Conservation (phyloP, 2,888 invertebrate species). For the Macrosiphum euphorbiae region DNA sequence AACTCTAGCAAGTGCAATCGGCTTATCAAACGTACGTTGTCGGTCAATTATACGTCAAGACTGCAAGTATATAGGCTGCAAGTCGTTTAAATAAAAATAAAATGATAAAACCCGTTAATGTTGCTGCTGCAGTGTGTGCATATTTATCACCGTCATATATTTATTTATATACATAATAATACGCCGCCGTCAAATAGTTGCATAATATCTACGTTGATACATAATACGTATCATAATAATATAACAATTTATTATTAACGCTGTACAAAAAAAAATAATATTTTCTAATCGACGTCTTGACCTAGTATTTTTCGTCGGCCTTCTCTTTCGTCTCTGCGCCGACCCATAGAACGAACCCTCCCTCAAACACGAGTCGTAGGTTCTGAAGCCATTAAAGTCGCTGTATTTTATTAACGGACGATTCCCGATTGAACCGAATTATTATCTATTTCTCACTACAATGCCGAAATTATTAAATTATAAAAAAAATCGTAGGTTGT, state of each 20-base stretch:
- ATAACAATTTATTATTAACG: neutral
- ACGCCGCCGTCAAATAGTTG: neutral
- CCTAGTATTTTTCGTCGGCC: constrained; percentile 5
- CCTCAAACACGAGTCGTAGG: neutral
- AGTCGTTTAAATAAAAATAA: neutral
- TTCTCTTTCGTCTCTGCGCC: neutral
- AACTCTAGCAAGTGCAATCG: neutral
- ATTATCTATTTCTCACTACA: neutral
- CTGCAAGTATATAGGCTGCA: neutral
- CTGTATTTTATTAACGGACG: neutral
- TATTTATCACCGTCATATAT: neutral
- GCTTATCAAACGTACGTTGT: neutral
- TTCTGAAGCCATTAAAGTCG: neutral
- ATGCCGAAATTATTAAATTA: neutral
- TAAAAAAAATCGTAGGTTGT: neutral
- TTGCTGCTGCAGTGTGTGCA: neutral
- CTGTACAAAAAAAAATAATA: neutral
- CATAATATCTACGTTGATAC: neutral
- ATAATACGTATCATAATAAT: constrained; percentile 10
- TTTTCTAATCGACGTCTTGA: constrained; percentile 35
- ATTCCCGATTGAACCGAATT: neutral
- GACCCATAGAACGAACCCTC: neutral
- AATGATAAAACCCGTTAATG: neutral
- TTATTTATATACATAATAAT: neutral
- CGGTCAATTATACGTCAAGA: neutral